Percentiles rank a stretch among this genome's conserved stretches.
These are phyloP conservation scores for Zosterops pallidus DNA, from an alignment of 2,113 vertebrate genomes.

Conservation along the genomic window DNA sequence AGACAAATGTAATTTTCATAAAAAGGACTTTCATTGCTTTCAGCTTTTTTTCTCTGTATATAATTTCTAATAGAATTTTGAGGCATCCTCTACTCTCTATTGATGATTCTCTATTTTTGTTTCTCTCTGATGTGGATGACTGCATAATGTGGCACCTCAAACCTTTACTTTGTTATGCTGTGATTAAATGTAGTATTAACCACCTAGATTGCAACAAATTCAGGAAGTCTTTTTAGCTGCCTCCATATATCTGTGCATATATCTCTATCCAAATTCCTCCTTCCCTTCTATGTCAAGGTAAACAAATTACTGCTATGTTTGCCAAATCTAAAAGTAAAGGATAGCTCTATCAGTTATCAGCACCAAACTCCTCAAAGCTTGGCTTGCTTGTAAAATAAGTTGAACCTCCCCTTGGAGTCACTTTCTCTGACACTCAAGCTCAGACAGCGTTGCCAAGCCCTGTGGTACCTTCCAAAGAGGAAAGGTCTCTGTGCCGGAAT, in stretches of 20 bases:
- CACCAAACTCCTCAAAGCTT: neutral
- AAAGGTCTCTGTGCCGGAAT: neutral
- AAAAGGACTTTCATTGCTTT: slow-evolving; percentile 9
- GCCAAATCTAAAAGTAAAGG: neutral
- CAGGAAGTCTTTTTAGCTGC: neutral
- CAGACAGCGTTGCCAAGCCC: neutral
- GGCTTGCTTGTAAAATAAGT: neutral
- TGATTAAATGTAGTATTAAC: neutral
- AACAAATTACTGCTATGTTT: neutral
- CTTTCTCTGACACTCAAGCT: neutral
- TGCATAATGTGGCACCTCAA: neutral
- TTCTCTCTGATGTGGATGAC: neutral
- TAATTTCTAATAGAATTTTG: neutral
- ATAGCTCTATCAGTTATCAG: neutral
- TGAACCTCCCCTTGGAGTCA: neutral
- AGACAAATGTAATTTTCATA: slow-evolving; percentile 37
- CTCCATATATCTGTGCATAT: neutral
- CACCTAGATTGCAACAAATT: neutral
- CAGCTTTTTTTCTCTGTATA: neutral
- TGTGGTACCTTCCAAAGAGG: neutral
- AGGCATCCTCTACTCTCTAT: neutral
- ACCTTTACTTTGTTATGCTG: neutral
- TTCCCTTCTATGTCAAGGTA: neutral
- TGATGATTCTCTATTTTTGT: neutral
- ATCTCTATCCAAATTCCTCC: neutral